phyloP scores from a whole-genome alignment of 2,113 vertebrate genomes.

The Trematomus loennbergii region DNA sequence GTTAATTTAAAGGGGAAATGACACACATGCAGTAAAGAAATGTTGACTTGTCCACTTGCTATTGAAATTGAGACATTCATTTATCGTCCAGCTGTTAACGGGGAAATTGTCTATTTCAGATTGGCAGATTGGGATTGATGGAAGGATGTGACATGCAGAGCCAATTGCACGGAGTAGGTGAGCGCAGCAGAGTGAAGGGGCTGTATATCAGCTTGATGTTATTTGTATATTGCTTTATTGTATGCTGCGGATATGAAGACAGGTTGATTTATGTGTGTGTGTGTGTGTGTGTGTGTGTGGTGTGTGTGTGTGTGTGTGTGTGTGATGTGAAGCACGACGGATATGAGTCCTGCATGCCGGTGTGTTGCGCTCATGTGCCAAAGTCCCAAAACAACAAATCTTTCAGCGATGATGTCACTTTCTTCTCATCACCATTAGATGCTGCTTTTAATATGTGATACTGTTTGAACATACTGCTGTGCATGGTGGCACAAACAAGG shows the following conservation, averaged over 20 bases:
- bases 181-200: conserved; percentile 18
- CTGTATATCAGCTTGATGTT: conserved; percentile 62
- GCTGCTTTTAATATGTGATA: conserved; percentile 1
- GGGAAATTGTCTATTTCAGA: conserved; percentile 41
- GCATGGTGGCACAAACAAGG: not conserved
- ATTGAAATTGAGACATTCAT: conserved; percentile 30
- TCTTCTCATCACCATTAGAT: conserved; percentile 43
- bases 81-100: conserved; percentile 18
- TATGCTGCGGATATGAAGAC: conserved; percentile 27
- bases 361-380: conserved; percentile 28
- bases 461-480: too few relatives aligned
- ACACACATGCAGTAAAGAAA: not conserved
- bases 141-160: conserved; percentile 48
- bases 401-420: conserved; percentile 3
- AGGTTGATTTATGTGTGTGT: conserved; percentile 46
- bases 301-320: conserved; percentile 32
- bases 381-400: conserved; percentile 31
- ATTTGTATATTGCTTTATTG: conserved; percentile 51
- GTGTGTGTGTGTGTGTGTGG: not conserved
- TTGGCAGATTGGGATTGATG: conserved; percentile 35
- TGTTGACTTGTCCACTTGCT: not conserved
- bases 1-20: conserved; percentile 34
- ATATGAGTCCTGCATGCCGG: conserved; percentile 30
- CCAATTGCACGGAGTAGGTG: conserved; percentile 39
- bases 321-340: conserved; percentile 24